A percentile compares a stretch with the other conserved stretches of the same genome.
Conservation (phyloP, 1,140 invertebrate genomes). For the Ericerus pela region DNA sequence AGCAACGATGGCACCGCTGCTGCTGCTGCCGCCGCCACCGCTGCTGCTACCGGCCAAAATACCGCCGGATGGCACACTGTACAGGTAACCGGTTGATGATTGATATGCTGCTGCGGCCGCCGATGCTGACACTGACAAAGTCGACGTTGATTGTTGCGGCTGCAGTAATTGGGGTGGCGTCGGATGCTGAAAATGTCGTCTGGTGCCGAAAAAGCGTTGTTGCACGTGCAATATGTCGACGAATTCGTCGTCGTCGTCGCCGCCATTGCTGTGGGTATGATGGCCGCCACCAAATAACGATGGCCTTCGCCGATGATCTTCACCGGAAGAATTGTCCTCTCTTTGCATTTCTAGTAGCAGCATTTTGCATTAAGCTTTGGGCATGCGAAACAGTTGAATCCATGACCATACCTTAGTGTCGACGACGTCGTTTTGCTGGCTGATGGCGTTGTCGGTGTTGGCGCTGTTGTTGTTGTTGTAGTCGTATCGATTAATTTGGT, state of each 20-base stretch:
- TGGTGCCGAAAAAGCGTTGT: background rate
- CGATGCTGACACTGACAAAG: too few relatives aligned
- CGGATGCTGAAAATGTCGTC: background rate
- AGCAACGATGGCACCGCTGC: too few relatives aligned
- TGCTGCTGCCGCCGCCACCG: too few relatives aligned
- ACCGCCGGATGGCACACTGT: slow-evolving; percentile 1
- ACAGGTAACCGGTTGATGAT: background rate
- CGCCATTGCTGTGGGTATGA: too few relatives aligned
- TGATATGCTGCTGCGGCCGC: background rate
- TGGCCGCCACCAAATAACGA: too few relatives aligned
- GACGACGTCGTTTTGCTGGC: background rate
- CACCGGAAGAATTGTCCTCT: slow-evolving; percentile 5
- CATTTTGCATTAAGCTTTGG: background rate
- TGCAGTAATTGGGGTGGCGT: too few relatives aligned
- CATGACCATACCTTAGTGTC: slow-evolving; percentile 1
- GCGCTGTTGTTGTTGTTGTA: background rate
- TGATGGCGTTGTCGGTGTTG: background rate
- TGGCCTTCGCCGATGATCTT: background rate
- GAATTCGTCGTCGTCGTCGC: background rate
- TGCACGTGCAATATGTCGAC: background rate
- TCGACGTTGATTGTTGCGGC: too few relatives aligned
- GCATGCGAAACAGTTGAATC: background rate
- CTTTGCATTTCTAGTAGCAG: slow-evolving; percentile 8
- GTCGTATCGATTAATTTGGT: background rate
- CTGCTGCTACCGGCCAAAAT: too few relatives aligned